These are phyloP conservation scores for Apomyelois bistriatella DNA, from an alignment of 2,888 invertebrate species.

Conservation along the genomic window DNA sequence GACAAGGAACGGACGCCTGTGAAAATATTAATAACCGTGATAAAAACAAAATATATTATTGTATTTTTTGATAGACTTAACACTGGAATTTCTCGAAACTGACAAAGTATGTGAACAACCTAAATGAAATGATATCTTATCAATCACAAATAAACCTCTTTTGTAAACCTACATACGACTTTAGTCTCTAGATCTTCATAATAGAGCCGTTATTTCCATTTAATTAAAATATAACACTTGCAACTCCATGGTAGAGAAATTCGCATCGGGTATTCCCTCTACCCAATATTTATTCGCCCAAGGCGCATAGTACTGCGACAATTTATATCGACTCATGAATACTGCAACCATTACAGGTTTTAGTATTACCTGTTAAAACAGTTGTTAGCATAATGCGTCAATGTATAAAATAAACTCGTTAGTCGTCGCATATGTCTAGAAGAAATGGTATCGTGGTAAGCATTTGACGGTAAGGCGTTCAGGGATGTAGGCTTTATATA, in stretches of 20 bases:
- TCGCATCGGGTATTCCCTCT: conserved; percentile 12
- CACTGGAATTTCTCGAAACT: background rate
- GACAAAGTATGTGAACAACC: background rate
- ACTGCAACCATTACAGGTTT: background rate
- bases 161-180: background rate
- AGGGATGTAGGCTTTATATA: conserved; percentile 11
- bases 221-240: background rate
- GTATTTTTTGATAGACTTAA: background rate
- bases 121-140: conserved; percentile 7
- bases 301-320: background rate
- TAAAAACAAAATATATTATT: background rate
- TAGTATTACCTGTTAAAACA: background rate
- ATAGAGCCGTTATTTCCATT: conserved; percentile 1
- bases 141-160: conserved; percentile 1
- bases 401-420: background rate
- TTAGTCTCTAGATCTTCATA: background rate
- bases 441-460: background rate
- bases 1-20: background rate
- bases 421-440: background rate
- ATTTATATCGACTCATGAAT: background rate
- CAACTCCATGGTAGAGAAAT: conserved; percentile 7
- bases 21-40: background rate
- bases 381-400: background rate
- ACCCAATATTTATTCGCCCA: conserved; percentile 8
- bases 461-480: background rate